Conservation (phyloP, 2,888 invertebrate genomes). For the Heteromyza rotundicornis region DNA sequence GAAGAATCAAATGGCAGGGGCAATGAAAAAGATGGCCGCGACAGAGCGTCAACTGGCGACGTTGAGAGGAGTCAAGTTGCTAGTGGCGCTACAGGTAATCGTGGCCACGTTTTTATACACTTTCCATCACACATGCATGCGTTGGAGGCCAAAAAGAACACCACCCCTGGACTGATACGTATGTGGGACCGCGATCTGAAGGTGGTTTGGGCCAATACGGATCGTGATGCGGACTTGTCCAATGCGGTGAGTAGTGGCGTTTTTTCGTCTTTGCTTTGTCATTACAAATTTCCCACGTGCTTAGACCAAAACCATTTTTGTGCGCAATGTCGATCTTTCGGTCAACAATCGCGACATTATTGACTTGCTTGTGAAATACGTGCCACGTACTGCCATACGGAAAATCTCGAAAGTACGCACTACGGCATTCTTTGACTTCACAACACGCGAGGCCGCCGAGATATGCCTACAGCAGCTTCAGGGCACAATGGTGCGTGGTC, state of each 20-base stretch:
- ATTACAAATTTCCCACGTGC: neutral
- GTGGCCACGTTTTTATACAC: conserved; percentile 48
- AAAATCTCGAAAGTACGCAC: conserved; percentile 48
- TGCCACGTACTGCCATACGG: conserved; percentile 39
- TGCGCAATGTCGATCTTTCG: conserved; percentile 47
- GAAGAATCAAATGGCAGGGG: neutral
- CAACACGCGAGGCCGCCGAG: conserved; percentile 43
- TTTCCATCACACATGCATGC: conserved; percentile 47
- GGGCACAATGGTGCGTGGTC: conserved; percentile 35
- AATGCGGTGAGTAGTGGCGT: conserved; percentile 37
- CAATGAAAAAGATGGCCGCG: neutral
- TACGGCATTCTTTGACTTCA: conserved; percentile 49
- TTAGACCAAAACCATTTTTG: conserved; percentile 49
- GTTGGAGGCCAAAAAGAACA: conserved; percentile 45
- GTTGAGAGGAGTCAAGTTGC: neutral
- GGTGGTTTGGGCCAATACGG: conserved; percentile 51
- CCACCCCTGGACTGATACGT: conserved; percentile 42
- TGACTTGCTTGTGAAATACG: conserved; percentile 36
- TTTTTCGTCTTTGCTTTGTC: neutral
- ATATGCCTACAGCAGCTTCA: conserved; percentile 40
- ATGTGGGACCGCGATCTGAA: conserved; percentile 50
- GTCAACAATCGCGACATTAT: conserved; percentile 44
- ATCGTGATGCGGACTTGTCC: conserved; percentile 34
- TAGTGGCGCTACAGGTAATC: conserved; percentile 29
- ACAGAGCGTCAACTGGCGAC: neutral